phyloP scores from a whole-genome alignment of 2,113 vertebrate species.

The Motacilla tschutschensis region DNA sequence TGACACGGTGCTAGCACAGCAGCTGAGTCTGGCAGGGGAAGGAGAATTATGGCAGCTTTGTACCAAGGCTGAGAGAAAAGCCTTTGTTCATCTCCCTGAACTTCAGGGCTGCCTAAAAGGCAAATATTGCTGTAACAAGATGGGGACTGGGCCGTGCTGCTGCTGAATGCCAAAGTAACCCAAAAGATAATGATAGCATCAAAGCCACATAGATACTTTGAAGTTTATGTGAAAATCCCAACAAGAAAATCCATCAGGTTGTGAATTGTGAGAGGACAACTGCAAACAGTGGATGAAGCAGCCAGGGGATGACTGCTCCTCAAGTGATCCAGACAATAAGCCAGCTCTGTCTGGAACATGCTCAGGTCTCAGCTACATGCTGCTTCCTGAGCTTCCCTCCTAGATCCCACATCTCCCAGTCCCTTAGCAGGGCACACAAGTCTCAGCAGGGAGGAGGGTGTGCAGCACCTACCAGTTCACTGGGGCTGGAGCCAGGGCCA shows the following conservation, averaged over 20 bases:
- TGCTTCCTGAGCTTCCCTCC: not conserved
- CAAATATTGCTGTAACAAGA: not conserved
- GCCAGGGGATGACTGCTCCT: not conserved
- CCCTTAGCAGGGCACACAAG: not conserved
- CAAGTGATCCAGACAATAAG: not conserved
- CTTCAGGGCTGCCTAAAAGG: not conserved
- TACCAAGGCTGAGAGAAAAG: not conserved
- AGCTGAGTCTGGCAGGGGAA: not conserved
- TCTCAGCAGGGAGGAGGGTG: not conserved
- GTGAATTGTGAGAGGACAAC: not conserved
- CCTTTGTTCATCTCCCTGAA: not conserved
- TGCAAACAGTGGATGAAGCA: not conserved
- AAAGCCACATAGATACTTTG: not conserved
- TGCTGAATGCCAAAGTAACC: not conserved
- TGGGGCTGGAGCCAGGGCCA: not conserved
- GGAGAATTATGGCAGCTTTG: not conserved
- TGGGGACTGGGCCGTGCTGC: not conserved
- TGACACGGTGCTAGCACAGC: not conserved
- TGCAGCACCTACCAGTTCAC: not conserved
- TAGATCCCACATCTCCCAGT: rapidly evolving
- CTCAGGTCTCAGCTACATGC: not conserved
- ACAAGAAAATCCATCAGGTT: not conserved
- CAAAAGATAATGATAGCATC: not conserved
- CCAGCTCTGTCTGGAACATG: not conserved
- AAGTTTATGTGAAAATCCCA: not conserved